phyloP scores from a whole-genome alignment of 92 coral and sea anemone genomes.

The Zoanthus sociatus region DNA sequence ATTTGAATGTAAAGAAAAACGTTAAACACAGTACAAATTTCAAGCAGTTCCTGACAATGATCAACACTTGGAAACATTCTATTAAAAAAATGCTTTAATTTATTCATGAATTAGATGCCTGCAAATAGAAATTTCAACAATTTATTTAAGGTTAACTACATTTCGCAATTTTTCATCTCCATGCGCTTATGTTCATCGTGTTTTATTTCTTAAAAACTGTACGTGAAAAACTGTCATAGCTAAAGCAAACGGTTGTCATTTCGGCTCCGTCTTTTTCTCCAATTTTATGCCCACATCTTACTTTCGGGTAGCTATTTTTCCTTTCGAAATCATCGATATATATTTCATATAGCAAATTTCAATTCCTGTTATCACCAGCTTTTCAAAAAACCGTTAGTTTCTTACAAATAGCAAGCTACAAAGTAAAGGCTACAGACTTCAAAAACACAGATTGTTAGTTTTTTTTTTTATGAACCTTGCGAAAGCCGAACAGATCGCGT shows the following conservation, averaged over 20 bases:
- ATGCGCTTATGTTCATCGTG: neutral
- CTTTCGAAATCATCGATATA: no score
- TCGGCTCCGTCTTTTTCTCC: no score
- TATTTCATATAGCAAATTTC: no score
- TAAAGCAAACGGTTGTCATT: neutral
- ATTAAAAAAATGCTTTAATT: no score
- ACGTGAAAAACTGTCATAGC: neutral
- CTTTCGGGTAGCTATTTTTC: no score
- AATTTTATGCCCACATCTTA: no score
- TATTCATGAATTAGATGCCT: neutral
- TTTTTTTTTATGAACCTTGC: neutral
- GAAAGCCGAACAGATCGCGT: neutral
- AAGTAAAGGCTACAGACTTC: neutral
- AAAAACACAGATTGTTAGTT: neutral
- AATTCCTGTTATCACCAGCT: neutral
- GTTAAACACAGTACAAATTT: neutral
- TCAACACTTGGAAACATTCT: neutral
- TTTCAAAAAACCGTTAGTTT: neutral
- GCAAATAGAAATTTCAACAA: neutral
- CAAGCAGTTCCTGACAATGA: neutral
- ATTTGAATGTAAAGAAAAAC: neutral
- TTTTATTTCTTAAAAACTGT: neutral
- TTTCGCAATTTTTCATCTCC: no score
- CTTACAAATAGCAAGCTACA: neutral
- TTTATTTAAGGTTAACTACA: neutral